These are phyloP conservation scores for Cremastinae sp. DNA, from an alignment of 2,888 invertebrate genomes.

Conservation along the genomic window DNA sequence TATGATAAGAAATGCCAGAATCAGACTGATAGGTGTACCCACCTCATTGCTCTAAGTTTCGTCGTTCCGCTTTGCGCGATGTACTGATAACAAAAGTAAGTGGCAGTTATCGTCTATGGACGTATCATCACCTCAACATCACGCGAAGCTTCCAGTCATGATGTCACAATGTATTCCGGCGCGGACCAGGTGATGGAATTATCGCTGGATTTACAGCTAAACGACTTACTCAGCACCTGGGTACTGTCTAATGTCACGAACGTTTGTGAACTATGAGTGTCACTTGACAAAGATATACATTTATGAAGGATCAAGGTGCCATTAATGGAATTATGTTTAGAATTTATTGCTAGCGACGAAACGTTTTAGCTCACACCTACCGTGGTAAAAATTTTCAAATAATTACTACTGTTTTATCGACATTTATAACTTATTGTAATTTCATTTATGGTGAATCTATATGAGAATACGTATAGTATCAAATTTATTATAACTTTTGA, in stretches of 20 bases:
- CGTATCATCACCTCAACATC: slow-evolving; percentile 43
- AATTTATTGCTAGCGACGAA: no score
- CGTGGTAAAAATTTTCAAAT: no score
- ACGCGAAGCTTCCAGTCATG: slow-evolving; percentile 37
- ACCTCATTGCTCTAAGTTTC: slow-evolving; percentile 41
- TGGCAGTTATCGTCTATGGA: slow-evolving; percentile 40
- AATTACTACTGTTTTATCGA: no score
- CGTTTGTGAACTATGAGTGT: slow-evolving; percentile 1
- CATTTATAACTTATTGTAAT: no score
- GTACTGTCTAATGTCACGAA: slow-evolving; percentile 48
- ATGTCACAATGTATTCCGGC: background rate
- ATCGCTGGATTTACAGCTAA: slow-evolving; percentile 55
- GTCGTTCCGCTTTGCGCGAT: slow-evolving; percentile 59
- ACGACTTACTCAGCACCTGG: slow-evolving; percentile 49
- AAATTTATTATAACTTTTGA: no score
- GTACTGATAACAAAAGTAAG: slow-evolving; percentile 49
- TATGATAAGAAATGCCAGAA: slow-evolving; percentile 12
- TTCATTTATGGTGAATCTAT: no score
- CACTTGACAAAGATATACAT: slow-evolving; percentile 1
- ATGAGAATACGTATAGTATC: no score
- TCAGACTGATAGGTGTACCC: slow-evolving; percentile 8
- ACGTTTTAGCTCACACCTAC: no score
- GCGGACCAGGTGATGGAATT: slow-evolving; percentile 50
- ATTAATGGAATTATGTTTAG: background rate
- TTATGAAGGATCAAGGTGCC: background rate